phyloP scores from a whole-genome alignment of 2,888 invertebrate genomes.

The Nineta flava region DNA sequence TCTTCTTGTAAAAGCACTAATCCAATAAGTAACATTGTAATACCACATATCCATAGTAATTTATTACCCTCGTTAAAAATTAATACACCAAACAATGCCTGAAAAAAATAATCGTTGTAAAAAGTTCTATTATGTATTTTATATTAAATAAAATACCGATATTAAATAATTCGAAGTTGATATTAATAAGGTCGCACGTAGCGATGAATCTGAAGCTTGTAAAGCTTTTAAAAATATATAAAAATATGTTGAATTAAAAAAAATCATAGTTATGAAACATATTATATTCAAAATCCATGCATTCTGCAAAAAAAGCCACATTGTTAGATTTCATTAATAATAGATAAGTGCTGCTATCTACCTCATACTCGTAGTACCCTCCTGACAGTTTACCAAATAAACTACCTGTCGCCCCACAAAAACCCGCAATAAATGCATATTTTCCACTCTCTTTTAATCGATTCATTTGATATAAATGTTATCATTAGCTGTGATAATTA shows the following conservation, averaged over 20 bases:
- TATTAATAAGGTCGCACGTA: conserved; percentile 44
- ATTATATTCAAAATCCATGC: conserved; percentile 21
- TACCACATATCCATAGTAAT: conserved; percentile 54
- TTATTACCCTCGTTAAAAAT: conserved; percentile 56
- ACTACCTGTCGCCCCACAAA: conserved; percentile 45
- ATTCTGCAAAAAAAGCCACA: conserved; percentile 22
- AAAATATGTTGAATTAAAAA: conserved; percentile 42
- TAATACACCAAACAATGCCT: conserved; percentile 56
- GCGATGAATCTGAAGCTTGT: conserved; percentile 39
- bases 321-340: neutral
- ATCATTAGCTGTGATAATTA: no score
- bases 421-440: conserved; percentile 39
- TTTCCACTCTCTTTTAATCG: conserved; percentile 14
- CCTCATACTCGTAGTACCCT: conserved; percentile 28
- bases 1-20: conserved; percentile 39
- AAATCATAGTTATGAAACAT: conserved; percentile 35
- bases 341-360: conserved; percentile 13
- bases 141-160: conserved; percentile 34
- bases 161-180: conserved; percentile 45
- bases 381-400: conserved; percentile 48
- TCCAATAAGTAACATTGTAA: conserved; percentile 50
- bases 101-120: conserved; percentile 17
- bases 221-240: conserved; percentile 45
- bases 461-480: no score
- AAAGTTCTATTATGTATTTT: conserved; percentile 7